A percentile compares a stretch with the other conserved stretches of the same genome.
These are phyloP conservation scores for Eristalis intricaria DNA, from an alignment of 2,888 invertebrate species.

Conservation along the genomic window DNA sequence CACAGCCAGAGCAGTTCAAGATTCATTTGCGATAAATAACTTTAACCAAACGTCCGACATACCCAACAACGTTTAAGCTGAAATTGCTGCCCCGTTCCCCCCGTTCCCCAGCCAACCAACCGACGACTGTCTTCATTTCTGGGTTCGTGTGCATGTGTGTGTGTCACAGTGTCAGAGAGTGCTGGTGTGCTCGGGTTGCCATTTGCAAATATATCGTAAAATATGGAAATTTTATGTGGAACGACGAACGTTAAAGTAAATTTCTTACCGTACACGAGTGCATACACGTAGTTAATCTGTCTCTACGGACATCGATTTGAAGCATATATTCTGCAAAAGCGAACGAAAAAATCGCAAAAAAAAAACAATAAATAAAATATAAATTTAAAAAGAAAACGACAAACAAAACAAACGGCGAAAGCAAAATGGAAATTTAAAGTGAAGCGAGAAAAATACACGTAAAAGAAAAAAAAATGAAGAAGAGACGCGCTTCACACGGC, in stretches of 20 bases:
- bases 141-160: not conserved
- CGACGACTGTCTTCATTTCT: not conserved
- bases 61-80: conserved; percentile 3
- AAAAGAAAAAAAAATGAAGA: not conserved
- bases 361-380: conserved; percentile 6
- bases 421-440: conserved; percentile 32
- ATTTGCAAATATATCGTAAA: conserved; percentile 26
- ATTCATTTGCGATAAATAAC: conserved; percentile 37
- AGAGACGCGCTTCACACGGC: not conserved
- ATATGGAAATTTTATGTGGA: conserved; percentile 52
- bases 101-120: not conserved
- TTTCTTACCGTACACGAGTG: conserved; percentile 1
- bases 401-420: not conserved
- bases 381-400: conserved; percentile 10
- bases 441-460: not conserved
- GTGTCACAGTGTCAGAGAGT: not conserved
- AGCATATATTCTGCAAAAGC: conserved; percentile 6
- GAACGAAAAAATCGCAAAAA: not conserved
- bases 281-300: conserved; percentile 18
- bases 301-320: conserved; percentile 36
- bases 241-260: conserved; percentile 21
- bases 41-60: conserved; percentile 1
- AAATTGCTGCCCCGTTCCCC: not conserved
- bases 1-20: conserved; percentile 5
- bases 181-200: conserved; percentile 3